These are phyloP conservation scores for Gambusia yucatana DNA, from an alignment of 2,797 vertebrate genomes.

Conservation along the genomic window DNA sequence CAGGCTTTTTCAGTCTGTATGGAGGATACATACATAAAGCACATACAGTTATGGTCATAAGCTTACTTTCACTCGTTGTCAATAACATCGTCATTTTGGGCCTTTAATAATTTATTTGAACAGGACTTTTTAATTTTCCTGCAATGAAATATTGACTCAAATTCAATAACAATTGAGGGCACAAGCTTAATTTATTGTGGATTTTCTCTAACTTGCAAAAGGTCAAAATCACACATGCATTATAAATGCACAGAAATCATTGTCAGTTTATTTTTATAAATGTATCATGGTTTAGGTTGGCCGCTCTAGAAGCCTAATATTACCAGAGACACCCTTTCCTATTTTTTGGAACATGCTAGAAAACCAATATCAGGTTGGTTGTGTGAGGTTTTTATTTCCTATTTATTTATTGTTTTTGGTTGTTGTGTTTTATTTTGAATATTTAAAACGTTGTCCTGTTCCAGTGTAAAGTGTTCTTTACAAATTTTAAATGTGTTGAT, in stretches of 20 bases:
- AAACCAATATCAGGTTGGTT: not conserved
- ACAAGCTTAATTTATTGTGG: too few relatives aligned
- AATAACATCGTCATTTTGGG: not conserved
- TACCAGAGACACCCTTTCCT: not conserved
- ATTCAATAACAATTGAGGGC: not conserved
- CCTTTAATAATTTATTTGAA: not conserved
- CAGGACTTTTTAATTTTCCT: not conserved
- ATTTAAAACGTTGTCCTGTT: too few relatives aligned
- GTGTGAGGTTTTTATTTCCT: too few relatives aligned
- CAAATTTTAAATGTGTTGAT: too few relatives aligned
- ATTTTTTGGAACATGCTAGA: not conserved
- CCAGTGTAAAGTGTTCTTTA: too few relatives aligned
- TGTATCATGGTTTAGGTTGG: too few relatives aligned
- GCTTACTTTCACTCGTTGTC: not conserved
- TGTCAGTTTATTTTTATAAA: not conserved
- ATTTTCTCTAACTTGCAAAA: too few relatives aligned
- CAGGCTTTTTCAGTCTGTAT: conserved; percentile 45
- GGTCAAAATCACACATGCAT: not conserved
- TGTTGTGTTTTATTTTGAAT: too few relatives aligned
- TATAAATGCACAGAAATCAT: too few relatives aligned
- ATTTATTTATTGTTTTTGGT: too few relatives aligned
- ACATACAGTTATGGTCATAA: conserved; percentile 2
- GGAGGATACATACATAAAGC: conserved; percentile 33
- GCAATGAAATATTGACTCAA: not conserved
- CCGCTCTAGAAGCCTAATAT: not conserved